A percentile compares a stretch with the other conserved stretches of the same genome.
phyloP scores from a whole-genome alignment of 2,888 invertebrate species.

The Drosophila recens region DNA sequence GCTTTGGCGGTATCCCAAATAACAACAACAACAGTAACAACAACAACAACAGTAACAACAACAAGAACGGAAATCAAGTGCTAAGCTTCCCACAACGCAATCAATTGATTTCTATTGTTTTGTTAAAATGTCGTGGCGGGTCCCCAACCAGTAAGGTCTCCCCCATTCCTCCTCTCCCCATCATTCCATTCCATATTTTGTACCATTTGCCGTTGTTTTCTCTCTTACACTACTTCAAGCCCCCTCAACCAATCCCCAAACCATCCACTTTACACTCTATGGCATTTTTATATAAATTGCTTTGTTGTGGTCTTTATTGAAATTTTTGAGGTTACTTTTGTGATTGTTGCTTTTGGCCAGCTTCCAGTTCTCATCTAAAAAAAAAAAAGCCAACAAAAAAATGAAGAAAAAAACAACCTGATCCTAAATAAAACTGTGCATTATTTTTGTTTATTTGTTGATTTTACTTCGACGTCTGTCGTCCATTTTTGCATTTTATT shows the following conservation, averaged over 20 bases:
- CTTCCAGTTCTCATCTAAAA: conserved; percentile 47
- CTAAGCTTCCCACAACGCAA: conserved; percentile 83
- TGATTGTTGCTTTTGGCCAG: conserved; percentile 77
- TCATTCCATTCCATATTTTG: conserved; percentile 44
- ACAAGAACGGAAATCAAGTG: conserved; percentile 79
- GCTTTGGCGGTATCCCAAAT: conserved; percentile 50
- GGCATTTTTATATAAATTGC: conserved; percentile 82
- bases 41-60: conserved; percentile 25
- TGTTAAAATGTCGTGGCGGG: conserved; percentile 79
- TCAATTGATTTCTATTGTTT: conserved; percentile 82
- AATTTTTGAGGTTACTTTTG: conserved; percentile 82
- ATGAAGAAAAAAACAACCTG: conserved; percentile 31
- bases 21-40: conserved; percentile 24
- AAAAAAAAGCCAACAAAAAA: conserved; percentile 9
- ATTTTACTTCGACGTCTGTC: conserved; percentile 61
- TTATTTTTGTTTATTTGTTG: conserved; percentile 80
- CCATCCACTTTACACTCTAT: conserved; percentile 36
- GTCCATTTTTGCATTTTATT: conserved; percentile 71
- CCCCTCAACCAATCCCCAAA: not conserved
- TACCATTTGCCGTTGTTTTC: conserved; percentile 66
- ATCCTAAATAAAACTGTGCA: conserved; percentile 71
- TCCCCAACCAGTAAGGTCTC: conserved; percentile 33
- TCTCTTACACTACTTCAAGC: not conserved
- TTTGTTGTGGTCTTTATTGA: conserved; percentile 82
- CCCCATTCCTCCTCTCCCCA: conserved; percentile 3